Evolutionary conservation across 1,140 invertebrate species (phyloP), one percentile per base, ranked within the genome.

Genomic region (Cyphomyrmex costatus): DNA sequence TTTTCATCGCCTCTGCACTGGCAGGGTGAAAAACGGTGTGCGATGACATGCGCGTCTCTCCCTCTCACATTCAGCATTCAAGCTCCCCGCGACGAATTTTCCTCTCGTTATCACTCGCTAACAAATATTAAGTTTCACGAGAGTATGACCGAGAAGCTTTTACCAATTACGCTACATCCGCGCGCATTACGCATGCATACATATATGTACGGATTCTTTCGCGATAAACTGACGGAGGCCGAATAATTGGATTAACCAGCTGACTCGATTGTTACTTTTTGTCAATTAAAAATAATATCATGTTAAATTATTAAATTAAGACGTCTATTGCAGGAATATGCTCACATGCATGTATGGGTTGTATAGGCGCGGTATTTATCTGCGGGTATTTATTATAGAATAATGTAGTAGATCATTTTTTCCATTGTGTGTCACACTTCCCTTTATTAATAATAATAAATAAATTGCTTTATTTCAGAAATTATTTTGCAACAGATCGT

Each of bases 31-130:
- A 10, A 24, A 10, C 19, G 33, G 6, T 27, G 6, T 27, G 19
- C 30, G 46, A 36, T 36, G 77, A 79, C 56, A 46, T 12, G 30
- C 27, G 8, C n/a, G 19, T 14, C 10, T 56, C n/a, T 42, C 7
- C 1, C 21, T 21, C 30, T 49, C 21, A 1, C 30, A n/a, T n/a
- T n/a, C n/a, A n/a, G n/a, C n/a, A n/a, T n/a, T n/a, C n/a, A n/a
- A n/a, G 8, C n/a, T 33, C 30, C 19, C 7, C 61, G 24, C 46
- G 3, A 61, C n/a, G 10, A 68, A 5, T 76, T 14, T 58, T 24
- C 21, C 8, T 12, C 53, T 33, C n/a, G 5, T 74, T 74, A 56
- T 76, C 51, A 74, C 30, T 8, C 30, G 61, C n/a, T 68, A 42
- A 68, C 33, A 68, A 68, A n/a, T n/a, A n/a, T n/a, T n/a, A n/a